A percentile compares a stretch with the other conserved stretches of the same genome.
These are phyloP conservation scores for Zoanthus sociatus DNA, from an alignment of 92 coral and sea anemone species.

Conservation along the genomic window DNA sequence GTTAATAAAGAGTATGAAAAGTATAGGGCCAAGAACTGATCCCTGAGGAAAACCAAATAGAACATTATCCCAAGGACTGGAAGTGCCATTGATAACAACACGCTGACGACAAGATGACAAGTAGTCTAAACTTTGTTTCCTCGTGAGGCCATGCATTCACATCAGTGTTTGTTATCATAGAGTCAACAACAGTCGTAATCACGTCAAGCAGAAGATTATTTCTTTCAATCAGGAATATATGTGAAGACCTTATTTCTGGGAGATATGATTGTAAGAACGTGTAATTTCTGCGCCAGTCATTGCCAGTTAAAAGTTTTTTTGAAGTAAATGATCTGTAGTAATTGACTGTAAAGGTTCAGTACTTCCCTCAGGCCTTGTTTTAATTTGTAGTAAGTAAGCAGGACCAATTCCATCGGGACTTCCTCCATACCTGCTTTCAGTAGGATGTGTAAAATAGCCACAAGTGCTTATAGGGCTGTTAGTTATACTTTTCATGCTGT, in stretches of 20 bases:
- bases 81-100: too few relatives aligned
- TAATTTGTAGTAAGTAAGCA: conserved; percentile 55
- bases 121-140: conserved; percentile 63
- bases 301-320: conserved; percentile 63
- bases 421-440: conserved; percentile 59
- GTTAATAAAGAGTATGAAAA: too few relatives aligned
- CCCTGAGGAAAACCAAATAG: too few relatives aligned
- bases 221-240: conserved; percentile 55
- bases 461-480: background rate
- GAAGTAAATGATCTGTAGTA: conserved; percentile 57
- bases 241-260: conserved; percentile 57
- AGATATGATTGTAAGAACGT: conserved; percentile 60
- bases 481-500: background rate
- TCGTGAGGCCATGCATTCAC: conserved; percentile 69
- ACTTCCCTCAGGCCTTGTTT: conserved; percentile 62
- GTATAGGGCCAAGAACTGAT: too few relatives aligned
- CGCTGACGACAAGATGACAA: too few relatives aligned
- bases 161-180: conserved; percentile 50
- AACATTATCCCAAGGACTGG: too few relatives aligned
- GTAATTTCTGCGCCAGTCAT: conserved; percentile 56
- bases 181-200: conserved; percentile 57
- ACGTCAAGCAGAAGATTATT: conserved; percentile 52
- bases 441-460: conserved; percentile 55
- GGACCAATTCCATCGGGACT: conserved; percentile 73
- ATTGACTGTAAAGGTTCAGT: conserved; percentile 53